phyloP scores from a whole-genome alignment of 2,797 vertebrate genomes.

The Octomys mimax region DNA sequence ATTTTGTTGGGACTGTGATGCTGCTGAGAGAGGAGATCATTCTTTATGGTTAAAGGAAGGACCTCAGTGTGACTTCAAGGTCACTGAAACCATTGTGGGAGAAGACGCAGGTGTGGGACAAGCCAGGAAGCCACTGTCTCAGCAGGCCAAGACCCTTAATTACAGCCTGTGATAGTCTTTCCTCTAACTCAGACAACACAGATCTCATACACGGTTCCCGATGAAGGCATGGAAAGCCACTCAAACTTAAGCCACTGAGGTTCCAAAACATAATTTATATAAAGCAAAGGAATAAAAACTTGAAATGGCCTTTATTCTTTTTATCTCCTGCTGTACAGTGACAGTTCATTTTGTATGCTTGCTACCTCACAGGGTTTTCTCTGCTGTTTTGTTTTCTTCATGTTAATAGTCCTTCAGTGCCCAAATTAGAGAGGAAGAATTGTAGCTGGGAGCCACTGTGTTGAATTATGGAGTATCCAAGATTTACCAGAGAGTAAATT shows the following conservation, averaged over 20 bases:
- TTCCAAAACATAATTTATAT: background rate
- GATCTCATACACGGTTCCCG: background rate
- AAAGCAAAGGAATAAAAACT: constrained; percentile 31
- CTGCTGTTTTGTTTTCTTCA: background rate
- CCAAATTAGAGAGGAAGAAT: background rate
- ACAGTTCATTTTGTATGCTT: background rate
- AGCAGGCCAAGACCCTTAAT: background rate
- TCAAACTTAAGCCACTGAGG: background rate
- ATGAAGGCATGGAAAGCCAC: background rate
- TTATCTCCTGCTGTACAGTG: background rate
- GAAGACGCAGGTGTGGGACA: background rate
- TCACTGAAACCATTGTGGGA: background rate
- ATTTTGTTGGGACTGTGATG: background rate
- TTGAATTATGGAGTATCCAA: background rate
- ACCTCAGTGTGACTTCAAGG: background rate
- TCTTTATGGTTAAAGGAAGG: background rate
- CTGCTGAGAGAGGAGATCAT: background rate
- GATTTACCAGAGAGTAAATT: background rate
- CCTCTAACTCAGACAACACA: background rate
- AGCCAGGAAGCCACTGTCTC: background rate
- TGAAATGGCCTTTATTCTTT: background rate
- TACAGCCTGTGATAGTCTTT: background rate
- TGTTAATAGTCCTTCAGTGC: background rate
- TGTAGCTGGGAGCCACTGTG: background rate
- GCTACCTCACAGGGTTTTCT: background rate